Evolutionary conservation across 2,888 invertebrate genomes (phyloP).

Genomic region (Andrena haemorrhoa): DNA sequence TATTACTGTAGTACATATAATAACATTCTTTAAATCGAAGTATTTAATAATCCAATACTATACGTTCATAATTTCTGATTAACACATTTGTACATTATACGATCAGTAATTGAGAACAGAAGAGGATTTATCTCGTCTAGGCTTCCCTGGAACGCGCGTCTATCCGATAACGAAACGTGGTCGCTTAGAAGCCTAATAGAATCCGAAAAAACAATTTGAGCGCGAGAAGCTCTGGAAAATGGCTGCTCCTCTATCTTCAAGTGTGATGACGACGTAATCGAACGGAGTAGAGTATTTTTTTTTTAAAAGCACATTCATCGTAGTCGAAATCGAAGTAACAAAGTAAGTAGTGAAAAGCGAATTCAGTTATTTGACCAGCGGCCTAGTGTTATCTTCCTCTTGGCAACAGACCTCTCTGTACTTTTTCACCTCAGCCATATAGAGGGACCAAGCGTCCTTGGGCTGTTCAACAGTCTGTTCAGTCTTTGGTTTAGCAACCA

Average conservation of each 20-base stretch:
- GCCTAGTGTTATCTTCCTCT: constrained; percentile 95
- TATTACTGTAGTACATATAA: constrained; percentile 35
- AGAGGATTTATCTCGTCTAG: constrained; percentile 5
- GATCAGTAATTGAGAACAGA: constrained; percentile 2
- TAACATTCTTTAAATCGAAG: constrained; percentile 29
- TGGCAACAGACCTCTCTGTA: constrained; percentile 97
- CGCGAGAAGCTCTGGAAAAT: constrained; percentile 10
- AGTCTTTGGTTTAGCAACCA: constrained; percentile 93
- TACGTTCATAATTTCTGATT: constrained; percentile 22
- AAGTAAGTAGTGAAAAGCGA: constrained; percentile 60
- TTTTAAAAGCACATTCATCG: constrained; percentile 49
- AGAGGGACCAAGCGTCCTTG: constrained; percentile 96
- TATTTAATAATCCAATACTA: constrained; percentile 35
- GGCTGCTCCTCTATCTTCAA: constrained; percentile 27
- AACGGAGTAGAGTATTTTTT: constrained; percentile 43
- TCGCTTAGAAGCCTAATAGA: constrained; percentile 4
- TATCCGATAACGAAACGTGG: background rate
- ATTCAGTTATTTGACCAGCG: constrained; percentile 92
- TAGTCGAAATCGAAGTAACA: constrained; percentile 52
- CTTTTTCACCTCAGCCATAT: constrained; percentile 96
- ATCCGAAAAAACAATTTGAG: constrained; percentile 43
- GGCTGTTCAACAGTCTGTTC: constrained; percentile 88
- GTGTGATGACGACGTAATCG: constrained; percentile 31
- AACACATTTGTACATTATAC: constrained; percentile 44
- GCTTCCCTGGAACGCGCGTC: constrained; percentile 1